These are phyloP conservation scores for Heliothis virescens DNA, from an alignment of 1,140 invertebrate genomes.

Conservation along the genomic window DNA sequence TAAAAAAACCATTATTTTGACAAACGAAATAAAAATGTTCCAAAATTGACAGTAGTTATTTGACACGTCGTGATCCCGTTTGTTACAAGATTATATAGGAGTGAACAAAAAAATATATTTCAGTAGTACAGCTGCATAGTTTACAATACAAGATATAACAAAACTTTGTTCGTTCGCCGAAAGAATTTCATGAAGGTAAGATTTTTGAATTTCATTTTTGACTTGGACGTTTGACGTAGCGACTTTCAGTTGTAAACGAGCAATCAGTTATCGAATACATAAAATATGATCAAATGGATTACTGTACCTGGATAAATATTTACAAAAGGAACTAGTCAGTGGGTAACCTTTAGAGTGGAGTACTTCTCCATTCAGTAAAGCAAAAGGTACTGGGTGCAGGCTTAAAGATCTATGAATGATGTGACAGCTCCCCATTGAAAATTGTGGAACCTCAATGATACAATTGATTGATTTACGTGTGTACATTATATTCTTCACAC, in stretches of 20 bases:
- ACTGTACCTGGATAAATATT: too few relatives aligned
- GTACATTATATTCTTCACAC: too few relatives aligned
- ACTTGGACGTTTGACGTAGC: not conserved
- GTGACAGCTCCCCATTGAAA: too few relatives aligned
- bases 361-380: too few relatives aligned
- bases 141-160: not conserved
- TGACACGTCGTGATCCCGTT: constrained; percentile 59
- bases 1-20: constrained; percentile 54
- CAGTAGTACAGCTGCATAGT: not conserved
- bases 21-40: constrained; percentile 61
- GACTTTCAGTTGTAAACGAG: not conserved
- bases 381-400: too few relatives aligned
- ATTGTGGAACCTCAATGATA: too few relatives aligned
- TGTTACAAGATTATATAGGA: constrained; percentile 51
- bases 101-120: constrained; percentile 42
- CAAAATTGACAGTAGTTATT: constrained; percentile 75
- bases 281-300: too few relatives aligned
- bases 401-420: too few relatives aligned
- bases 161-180: not conserved
- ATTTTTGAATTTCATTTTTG: not conserved
- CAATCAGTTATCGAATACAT: too few relatives aligned
- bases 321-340: too few relatives aligned
- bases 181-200: constrained; percentile 13
- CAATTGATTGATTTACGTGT: too few relatives aligned
- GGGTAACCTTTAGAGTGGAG: too few relatives aligned